phyloP scores from a whole-genome alignment of 1,140 invertebrate species.

The Popillia japonica region DNA sequence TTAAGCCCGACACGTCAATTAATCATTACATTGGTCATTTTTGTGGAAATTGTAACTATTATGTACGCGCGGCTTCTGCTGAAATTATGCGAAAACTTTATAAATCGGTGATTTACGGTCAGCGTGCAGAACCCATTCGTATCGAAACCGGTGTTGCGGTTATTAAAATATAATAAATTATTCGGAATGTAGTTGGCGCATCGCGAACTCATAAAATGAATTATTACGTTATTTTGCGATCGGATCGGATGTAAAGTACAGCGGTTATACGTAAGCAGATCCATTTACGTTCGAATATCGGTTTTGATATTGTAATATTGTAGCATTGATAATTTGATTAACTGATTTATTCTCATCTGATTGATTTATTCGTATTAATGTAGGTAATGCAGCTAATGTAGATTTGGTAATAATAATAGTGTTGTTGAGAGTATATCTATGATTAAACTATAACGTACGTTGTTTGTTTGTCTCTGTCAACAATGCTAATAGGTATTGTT shows the following conservation, averaged over 20 bases:
- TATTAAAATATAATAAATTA: constrained; percentile 35
- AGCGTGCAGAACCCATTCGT: not conserved
- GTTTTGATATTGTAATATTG: constrained; percentile 11
- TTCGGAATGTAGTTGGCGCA: not conserved
- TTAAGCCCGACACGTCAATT: not conserved
- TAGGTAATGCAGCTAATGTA: no score
- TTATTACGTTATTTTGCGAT: constrained; percentile 29
- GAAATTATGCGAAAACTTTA: constrained; percentile 30
- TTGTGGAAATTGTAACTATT: constrained; percentile 21
- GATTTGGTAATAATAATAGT: no score
- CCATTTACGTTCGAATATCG: constrained; percentile 4
- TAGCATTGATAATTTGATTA: constrained; percentile 15
- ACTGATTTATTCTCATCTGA: constrained; percentile 16
- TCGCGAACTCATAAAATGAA: not conserved
- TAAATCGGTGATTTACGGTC: constrained; percentile 21
- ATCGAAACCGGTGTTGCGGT: constrained; percentile 24
- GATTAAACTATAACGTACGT: no score
- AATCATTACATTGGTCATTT: constrained; percentile 20
- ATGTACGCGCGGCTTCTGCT: not conserved
- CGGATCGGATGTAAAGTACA: not conserved
- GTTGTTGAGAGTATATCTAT: no score
- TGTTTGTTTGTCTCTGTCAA: no score
- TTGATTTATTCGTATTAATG: constrained; percentile 9
- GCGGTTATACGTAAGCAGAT: not conserved
- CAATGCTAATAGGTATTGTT: no score